Evolutionary conservation across 2,797 vertebrate genomes (phyloP), one percentile per base, ranked within the genome.

Genomic region (Clangula hyemalis): DNA sequence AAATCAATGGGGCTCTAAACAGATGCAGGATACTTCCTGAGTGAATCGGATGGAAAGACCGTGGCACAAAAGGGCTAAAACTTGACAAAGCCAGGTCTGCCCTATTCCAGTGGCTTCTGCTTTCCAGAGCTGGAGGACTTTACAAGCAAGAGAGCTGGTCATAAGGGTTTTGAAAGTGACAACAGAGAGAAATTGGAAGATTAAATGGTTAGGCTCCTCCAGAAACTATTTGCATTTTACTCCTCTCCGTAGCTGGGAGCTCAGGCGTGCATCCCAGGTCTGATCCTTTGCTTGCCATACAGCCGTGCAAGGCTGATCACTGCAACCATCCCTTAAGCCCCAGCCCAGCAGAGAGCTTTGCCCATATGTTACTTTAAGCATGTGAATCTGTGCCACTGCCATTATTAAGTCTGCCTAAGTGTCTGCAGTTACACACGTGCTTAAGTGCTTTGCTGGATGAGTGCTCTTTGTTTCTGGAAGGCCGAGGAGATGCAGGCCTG

Each of bases 391-490:
- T 74, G 58, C 58, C 15, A 13, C 6, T 81, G 45, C 34, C 22
- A 16, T 76, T 71, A 60, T 28, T 73, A 65, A 68, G 25, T 61
- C 53, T 82, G 86, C 17, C 43, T 30, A 41, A 71, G 57, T 10
- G 34, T 36, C 84, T 66, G 47, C 78, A 85, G 57, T 76, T 54
- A 49, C 5, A 6, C 54, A 69, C 18, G 27, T 0, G 4, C 43
- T 83, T 75, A 71, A 41, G 53, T 54, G 56, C 45, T 91, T 89
- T 90, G 25, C 77, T 93, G 77, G 71, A 54, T 62, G 38, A 85
- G 28, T 16, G 51, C 20, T 94, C 70, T 88, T 94, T 93, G 88
- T 88, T 85, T 84, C 86, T 89, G 73, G 57, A 87, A 92, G 87
- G 49, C 13, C 49, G 61, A 92, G 34, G 66, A 92, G 66, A 76